phyloP scores from a whole-genome alignment of 2,888 invertebrate genomes.

The Bimastos eiseni region DNA sequence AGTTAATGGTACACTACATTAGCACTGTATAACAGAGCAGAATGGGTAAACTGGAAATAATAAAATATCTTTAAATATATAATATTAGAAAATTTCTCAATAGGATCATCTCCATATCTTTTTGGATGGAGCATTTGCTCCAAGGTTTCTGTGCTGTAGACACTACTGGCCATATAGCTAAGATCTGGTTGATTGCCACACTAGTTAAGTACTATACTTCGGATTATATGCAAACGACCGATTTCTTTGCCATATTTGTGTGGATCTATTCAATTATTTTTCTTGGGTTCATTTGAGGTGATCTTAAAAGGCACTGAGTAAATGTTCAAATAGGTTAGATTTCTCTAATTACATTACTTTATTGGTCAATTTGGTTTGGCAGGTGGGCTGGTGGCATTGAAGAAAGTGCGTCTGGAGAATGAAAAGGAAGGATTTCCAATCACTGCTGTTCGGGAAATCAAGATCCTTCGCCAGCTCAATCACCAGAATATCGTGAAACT shows the following conservation, averaged over 20 bases:
- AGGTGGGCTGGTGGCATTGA: slow-evolving; percentile 82
- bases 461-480: slow-evolving; percentile 92
- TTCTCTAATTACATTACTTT: slow-evolving; percentile 2
- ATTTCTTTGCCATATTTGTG: background rate
- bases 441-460: slow-evolving; percentile 86
- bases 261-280: background rate
- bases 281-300: background rate
- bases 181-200: no score
- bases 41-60: no score
- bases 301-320: background rate
- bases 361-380: slow-evolving; percentile 24
- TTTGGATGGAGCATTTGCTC: no score
- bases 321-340: background rate
- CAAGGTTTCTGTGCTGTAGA: no score
- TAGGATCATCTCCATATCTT: no score
- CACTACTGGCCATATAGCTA: no score
- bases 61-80: no score
- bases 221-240: background rate
- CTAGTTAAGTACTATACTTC: background rate
- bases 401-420: slow-evolving; percentile 94
- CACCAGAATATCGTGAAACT: slow-evolving; percentile 97
- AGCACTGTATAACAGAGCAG: no score
- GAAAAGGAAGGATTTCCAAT: slow-evolving; percentile 98
- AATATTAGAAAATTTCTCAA: no score
- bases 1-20: no score